Evolutionary conservation across 2,888 invertebrate species (phyloP), one percentile per base, ranked within the genome.

Genomic region (Mythimna loreyi): DNA sequence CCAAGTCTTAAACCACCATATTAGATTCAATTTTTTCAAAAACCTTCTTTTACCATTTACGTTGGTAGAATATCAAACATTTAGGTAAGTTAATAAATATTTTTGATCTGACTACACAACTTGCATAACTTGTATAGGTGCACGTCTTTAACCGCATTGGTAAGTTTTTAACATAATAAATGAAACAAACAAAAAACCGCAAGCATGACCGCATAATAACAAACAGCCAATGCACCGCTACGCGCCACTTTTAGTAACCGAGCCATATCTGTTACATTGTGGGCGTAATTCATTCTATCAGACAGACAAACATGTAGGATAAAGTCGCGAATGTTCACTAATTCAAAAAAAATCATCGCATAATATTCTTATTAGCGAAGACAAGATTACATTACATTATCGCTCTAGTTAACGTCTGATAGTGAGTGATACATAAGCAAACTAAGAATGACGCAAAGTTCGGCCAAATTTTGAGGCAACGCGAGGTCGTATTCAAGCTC

Each of bases 381-480:
- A 65, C 58, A 66, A 70, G 63, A 60, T n/a, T n/a, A n/a, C n/a
- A n/a, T n/a, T n/a, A 49, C 66, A 55, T 63, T 70, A 82, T 73
- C 74, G 60, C 55, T 75, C 63, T 70, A 80, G 60, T 82, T 82
- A 68, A 69, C 67, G 49, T 58, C 66, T 74, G 63, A 75, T 72
- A 77, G 63, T 68, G 67, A 77, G 63, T 68, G 67, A 56, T 70
- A 63, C 71, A 45, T 63, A 63, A 61, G 56, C 66, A 65, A 71
- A 67, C 56, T 66, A 7, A 63, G 56, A 61, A 82, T 83, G 83
- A 80, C 81, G 76, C 59, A 71, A 72, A 64, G 61, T 78, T 70
- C 33, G 45, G 9, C 25, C 45, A 67, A 82, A 75, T 58, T 75
- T 8, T 67, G 59, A 66, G 64, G 50, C 30, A 50, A 36, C 49